Percentiles rank a stretch among this genome's conserved stretches.
Conservation (phyloP, 2,113 vertebrate genomes). For the Tachysurus vachellii region DNA sequence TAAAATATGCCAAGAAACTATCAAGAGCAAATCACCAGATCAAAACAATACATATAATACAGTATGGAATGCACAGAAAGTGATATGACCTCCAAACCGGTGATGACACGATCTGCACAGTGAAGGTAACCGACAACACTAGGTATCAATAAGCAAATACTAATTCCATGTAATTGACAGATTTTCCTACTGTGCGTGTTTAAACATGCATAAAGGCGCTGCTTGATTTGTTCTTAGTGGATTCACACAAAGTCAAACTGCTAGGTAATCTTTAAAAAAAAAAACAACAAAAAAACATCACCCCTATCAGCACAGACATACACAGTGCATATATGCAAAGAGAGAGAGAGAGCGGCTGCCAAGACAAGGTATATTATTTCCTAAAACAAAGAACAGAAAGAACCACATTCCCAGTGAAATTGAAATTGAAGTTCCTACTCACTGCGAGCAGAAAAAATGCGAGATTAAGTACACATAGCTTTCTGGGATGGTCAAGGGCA, state of each 20-base stretch:
- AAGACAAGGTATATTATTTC: constrained; percentile 29
- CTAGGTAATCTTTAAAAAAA: neutral
- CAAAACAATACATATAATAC: constrained; percentile 23
- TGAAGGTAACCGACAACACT: neutral
- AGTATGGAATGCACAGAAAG: constrained; percentile 26
- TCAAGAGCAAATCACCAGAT: constrained; percentile 15
- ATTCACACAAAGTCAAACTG: neutral
- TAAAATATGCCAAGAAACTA: constrained; percentile 13
- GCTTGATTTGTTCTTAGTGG: neutral
- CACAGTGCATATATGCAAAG: constrained; percentile 23
- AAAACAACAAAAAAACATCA: neutral
- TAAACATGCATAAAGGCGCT: constrained; percentile 22
- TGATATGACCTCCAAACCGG: neutral
- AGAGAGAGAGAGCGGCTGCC: constrained; percentile 28
- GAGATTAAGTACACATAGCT: constrained; percentile 11
- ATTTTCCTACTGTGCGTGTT: constrained; percentile 21
- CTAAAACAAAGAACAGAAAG: constrained; percentile 41
- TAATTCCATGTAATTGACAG: neutral
- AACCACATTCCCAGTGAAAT: constrained; percentile 21
- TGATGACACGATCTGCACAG: neutral
- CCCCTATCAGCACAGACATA: neutral
- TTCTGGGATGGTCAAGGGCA: constrained; percentile 31
- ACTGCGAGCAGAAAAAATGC: neutral
- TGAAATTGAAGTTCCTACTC: constrained; percentile 36
- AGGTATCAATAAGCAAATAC: neutral